Evolutionary conservation across 1,140 invertebrate genomes (phyloP).

Genomic region (Chironomus striatipennis): DNA sequence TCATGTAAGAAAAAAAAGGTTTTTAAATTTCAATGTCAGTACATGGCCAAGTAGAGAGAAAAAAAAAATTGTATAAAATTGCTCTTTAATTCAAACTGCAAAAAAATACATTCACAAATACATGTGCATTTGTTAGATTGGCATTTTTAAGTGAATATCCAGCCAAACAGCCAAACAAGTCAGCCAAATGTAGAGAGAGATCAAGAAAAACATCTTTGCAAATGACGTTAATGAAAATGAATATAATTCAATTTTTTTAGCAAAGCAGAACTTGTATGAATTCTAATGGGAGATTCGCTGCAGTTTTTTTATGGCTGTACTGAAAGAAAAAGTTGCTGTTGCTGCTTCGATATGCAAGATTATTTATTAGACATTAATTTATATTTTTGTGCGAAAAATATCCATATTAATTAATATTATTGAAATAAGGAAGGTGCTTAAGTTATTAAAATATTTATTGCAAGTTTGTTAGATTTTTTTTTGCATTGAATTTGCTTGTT

Average conservation of each 20-base stretch:
- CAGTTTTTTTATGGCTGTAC: too few species aligned
- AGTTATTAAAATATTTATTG: too few species aligned
- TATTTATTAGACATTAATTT: too few species aligned
- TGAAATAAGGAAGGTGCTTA: too few species aligned
- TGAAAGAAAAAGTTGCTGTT: too few species aligned
- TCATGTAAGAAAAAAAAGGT: not conserved
- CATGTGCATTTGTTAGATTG: not conserved
- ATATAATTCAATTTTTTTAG: not conserved
- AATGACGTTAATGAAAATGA: slow-evolving; percentile 9
- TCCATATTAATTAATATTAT: too few species aligned
- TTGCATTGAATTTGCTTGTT: too few species aligned
- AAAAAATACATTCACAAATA: not conserved
- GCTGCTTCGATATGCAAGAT: too few species aligned
- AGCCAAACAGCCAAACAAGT: slow-evolving; percentile 6
- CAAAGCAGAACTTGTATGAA: not conserved
- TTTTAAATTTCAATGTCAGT: not conserved
- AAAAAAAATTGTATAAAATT: not conserved
- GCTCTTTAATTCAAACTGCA: too few species aligned
- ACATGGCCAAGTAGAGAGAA: not conserved
- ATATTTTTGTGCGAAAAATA: too few species aligned
- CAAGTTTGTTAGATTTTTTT: too few species aligned
- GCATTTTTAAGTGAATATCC: slow-evolving; percentile 14
- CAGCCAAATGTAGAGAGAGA: slow-evolving; percentile 11
- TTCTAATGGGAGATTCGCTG: not conserved
- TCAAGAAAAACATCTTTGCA: slow-evolving; percentile 13